Conservation (phyloP, 2,797 vertebrate species). For the Anabas testudineus region DNA sequence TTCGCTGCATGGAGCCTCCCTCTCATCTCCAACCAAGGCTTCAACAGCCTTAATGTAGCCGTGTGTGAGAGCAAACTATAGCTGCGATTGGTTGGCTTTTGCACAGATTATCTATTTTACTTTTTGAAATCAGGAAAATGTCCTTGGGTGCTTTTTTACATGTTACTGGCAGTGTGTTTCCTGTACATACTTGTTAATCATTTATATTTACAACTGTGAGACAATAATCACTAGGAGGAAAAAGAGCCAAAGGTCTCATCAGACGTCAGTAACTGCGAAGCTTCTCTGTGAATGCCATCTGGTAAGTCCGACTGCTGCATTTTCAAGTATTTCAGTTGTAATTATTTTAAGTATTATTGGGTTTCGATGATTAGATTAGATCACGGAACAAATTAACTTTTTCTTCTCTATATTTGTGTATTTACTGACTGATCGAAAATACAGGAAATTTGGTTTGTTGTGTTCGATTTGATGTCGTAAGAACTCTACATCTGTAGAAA, state of each 20-base stretch:
- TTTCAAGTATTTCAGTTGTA: too few relatives aligned
- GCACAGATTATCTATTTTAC: background rate
- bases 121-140: slow-evolving; percentile 22
- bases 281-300: slow-evolving; percentile 26
- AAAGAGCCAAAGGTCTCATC: slow-evolving; percentile 81
- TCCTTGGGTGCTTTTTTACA: slow-evolving; percentile 22
- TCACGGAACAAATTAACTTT: background rate
- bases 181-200: slow-evolving; percentile 76
- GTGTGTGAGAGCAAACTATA: slow-evolving; percentile 10
- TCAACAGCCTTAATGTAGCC: background rate
- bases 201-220: slow-evolving; percentile 82
- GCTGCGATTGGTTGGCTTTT: too few relatives aligned
- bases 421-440: background rate
- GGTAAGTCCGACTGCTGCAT: slow-evolving; percentile 62
- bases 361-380: background rate
- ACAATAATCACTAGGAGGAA: slow-evolving; percentile 52
- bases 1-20: background rate
- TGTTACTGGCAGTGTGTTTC: slow-evolving; percentile 34
- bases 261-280: slow-evolving; percentile 48
- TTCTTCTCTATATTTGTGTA: background rate
- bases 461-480: background rate
- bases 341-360: background rate
- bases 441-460: background rate
- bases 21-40: slow-evolving; percentile 19
- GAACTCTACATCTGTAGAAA: background rate